These are phyloP conservation scores for Pasiphila rectangulata DNA, from an alignment of 2,888 invertebrate species.

Conservation along the genomic window DNA sequence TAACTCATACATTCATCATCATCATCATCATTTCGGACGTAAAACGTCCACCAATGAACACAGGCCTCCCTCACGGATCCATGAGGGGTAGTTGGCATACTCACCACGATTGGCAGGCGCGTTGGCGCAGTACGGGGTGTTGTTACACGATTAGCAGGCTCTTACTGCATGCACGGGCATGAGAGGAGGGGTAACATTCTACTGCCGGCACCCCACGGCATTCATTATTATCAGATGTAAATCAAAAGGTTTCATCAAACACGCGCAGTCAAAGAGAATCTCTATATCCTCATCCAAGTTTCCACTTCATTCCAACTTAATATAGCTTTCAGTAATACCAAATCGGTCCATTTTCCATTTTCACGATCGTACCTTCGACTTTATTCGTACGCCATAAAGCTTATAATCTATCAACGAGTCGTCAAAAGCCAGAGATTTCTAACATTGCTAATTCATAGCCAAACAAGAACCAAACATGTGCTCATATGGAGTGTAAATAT, in stretches of 20 bases:
- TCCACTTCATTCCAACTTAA: not conserved
- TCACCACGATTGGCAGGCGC: no score
- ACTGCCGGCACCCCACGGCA: no score
- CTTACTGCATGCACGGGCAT: no score
- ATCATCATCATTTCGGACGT: no score
- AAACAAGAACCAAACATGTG: constrained; percentile 38
- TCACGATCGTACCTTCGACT: not conserved
- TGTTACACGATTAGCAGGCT: no score
- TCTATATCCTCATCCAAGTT: constrained; percentile 2
- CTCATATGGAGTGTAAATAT: constrained; percentile 36
- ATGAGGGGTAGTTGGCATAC: no score
- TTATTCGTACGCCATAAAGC: not conserved
- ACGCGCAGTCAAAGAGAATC: constrained; percentile 40
- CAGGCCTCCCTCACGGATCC: no score
- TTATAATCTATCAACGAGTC: constrained; percentile 5
- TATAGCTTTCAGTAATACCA: not conserved
- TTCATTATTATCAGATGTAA: constrained; percentile 22
- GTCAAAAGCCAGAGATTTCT: constrained; percentile 5
- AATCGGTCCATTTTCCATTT: not conserved
- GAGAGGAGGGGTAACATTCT: no score
- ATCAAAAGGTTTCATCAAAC: constrained; percentile 34
- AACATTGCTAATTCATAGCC: constrained; percentile 36
- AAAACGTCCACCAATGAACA: no score
- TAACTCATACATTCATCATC: constrained; percentile 11
- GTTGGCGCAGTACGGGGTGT: no score